These are phyloP conservation scores for Globodera rostochiensis DNA, from an alignment of 1,140 invertebrate species.

Conservation along the genomic window DNA sequence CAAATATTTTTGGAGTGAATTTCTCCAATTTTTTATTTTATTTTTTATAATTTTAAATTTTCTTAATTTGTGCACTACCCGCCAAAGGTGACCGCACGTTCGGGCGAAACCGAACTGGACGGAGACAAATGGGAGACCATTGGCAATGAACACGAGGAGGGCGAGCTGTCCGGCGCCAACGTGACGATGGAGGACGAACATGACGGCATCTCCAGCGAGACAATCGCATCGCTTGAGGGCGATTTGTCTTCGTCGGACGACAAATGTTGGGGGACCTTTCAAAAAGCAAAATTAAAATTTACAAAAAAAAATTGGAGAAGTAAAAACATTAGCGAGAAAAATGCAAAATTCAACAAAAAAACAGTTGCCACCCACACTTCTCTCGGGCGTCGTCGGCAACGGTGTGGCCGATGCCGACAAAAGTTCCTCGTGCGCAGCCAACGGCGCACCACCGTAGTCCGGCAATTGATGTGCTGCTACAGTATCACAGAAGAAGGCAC, in stretches of 20 bases:
- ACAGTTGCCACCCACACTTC: neutral
- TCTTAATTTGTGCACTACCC: slow-evolving; percentile 8
- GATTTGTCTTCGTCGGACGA: neutral
- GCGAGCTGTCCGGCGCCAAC: neutral
- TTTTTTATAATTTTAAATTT: neutral
- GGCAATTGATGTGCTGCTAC: neutral
- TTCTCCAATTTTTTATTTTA: no score
- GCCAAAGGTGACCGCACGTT: neutral
- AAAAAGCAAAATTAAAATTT: no score
- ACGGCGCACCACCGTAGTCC: neutral
- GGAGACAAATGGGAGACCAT: neutral
- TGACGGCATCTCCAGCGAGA: neutral
- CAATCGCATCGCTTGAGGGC: neutral
- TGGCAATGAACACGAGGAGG: neutral
- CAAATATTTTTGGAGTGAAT: no score
- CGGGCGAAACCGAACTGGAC: neutral
- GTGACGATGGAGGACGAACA: neutral
- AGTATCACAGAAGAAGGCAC: neutral
- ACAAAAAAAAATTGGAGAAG: no score
- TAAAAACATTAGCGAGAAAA: no score
- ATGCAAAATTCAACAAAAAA: no score
- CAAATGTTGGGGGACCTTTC: no score
- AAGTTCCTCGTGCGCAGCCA: neutral
- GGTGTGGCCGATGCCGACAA: neutral
- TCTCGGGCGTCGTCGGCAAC: neutral